Evolutionary conservation across 2,113 vertebrate species (phyloP).

Genomic region (Nettapus auritus): DNA sequence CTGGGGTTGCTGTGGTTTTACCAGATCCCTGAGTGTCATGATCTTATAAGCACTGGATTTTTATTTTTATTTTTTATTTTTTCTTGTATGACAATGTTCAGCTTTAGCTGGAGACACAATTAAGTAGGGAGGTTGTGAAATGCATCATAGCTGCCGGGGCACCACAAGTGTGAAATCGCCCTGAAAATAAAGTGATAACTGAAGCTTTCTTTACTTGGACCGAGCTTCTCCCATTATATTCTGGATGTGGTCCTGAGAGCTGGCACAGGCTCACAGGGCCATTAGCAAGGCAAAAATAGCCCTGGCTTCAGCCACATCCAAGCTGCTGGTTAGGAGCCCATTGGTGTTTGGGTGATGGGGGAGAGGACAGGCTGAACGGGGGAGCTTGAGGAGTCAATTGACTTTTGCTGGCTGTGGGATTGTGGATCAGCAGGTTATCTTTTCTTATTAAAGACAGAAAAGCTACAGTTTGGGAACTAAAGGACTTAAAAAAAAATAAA

Average conservation of each 20-base stretch:
- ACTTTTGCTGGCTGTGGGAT: background rate
- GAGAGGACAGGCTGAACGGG: background rate
- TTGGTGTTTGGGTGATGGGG: background rate
- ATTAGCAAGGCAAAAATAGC: background rate
- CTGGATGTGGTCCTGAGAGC: background rate
- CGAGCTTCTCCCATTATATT: background rate
- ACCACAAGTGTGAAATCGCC: background rate
- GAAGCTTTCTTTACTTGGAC: background rate
- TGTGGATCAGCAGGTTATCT: background rate
- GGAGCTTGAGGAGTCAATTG: background rate
- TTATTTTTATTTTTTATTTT: background rate
- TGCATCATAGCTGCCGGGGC: background rate
- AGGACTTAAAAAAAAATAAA: no score
- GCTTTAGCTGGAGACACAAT: background rate
- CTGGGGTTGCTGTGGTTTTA: background rate
- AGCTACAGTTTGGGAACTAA: background rate
- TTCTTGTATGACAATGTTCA: background rate
- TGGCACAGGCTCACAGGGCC: background rate
- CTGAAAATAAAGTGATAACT: background rate
- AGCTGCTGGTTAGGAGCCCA: accelerated
- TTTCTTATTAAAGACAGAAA: background rate
- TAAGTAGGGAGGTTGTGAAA: background rate
- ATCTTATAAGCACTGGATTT: background rate
- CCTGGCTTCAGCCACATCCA: background rate
- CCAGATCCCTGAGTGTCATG: slow-evolving; percentile 19